Base-by-base conservation (phyloP, 2,888 invertebrate genomes). In the Mesorhabditis belari region DNA sequence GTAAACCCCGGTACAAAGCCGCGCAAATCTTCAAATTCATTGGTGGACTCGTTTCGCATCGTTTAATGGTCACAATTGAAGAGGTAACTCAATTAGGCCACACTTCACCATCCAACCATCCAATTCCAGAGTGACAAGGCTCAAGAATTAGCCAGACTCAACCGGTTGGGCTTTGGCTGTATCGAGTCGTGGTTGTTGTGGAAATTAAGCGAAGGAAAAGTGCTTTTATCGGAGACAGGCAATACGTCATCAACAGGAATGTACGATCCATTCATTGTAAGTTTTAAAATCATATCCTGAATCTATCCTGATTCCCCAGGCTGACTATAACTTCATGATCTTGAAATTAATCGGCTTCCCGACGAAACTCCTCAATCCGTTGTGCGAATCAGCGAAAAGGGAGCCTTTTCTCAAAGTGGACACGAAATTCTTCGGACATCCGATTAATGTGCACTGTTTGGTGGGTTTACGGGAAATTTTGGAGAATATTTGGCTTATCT, bases 181-280 rank as follows among this genome's bases (percentile, higher is more conserved):
- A 84, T 96, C 58, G 96, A 96, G 80, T 90, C 92, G 0, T 98
- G 93, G 92, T 85, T 96, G 55, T 81, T 94, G 58, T 88, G 91
- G 84, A 90, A 89, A 58, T 67, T 77, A n/a, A 66, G 73, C 17
- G 63, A 63, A 19, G 66, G 66, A 5, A 57, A 61, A 3, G 12
- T 49, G 9, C 50, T 90, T 82, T 87, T 90, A 61, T 89, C 90
- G 0, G 96, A 98, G 80, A 87, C 89, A n/a, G 90, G 91, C 0
- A 90, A 89, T 72, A 91, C 91, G 1, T 90, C 92, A 35, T 89
- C 91, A 2, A 92, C 94, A 0, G 95, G 92, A 2, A 86, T 96
- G 75, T 96, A 87, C 81, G 95, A 96, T 82, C 93, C 94, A 0
- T 96, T 91, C 81, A 87, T 88, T 76, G 85, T 85, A 58, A 74